These are phyloP conservation scores for Campoplex capitator DNA, from an alignment of 2,888 invertebrate genomes.

Conservation along the genomic window DNA sequence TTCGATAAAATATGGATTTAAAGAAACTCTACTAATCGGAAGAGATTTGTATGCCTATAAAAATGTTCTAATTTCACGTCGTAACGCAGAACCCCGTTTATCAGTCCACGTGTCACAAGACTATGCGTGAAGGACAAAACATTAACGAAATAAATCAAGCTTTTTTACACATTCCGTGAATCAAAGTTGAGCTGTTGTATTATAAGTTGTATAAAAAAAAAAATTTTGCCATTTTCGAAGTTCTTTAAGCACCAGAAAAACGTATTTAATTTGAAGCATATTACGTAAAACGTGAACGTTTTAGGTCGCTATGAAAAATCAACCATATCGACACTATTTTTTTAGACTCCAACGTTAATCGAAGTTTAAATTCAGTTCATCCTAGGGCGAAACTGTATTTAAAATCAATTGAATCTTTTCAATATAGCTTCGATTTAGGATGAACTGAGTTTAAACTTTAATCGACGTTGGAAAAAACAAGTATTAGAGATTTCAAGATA, in stretches of 20 bases:
- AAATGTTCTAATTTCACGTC: neutral
- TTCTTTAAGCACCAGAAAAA: neutral
- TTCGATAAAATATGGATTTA: neutral
- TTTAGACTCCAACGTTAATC: too few relatives aligned
- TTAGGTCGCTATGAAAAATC: neutral
- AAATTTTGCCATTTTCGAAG: neutral
- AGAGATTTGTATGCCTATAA: neutral
- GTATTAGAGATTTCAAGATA: neutral
- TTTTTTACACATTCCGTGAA: neutral
- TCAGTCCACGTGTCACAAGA: conserved; percentile 22
- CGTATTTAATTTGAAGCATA: neutral
- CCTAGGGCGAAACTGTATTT: too few relatives aligned
- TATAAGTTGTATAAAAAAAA: neutral
- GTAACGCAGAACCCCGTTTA: neutral
- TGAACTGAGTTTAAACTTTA: too few relatives aligned
- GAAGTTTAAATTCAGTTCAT: too few relatives aligned
- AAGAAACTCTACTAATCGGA: neutral
- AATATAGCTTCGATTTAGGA: too few relatives aligned
- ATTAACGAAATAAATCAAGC: neutral
- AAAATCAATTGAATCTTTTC: too few relatives aligned
- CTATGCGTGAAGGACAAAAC: neutral
- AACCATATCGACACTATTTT: neutral
- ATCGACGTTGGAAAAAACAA: too few relatives aligned
- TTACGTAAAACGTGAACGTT: neutral
- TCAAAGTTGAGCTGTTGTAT: neutral